Conservation (phyloP, 2,797 vertebrate species). For the Tapirus indicus region DNA sequence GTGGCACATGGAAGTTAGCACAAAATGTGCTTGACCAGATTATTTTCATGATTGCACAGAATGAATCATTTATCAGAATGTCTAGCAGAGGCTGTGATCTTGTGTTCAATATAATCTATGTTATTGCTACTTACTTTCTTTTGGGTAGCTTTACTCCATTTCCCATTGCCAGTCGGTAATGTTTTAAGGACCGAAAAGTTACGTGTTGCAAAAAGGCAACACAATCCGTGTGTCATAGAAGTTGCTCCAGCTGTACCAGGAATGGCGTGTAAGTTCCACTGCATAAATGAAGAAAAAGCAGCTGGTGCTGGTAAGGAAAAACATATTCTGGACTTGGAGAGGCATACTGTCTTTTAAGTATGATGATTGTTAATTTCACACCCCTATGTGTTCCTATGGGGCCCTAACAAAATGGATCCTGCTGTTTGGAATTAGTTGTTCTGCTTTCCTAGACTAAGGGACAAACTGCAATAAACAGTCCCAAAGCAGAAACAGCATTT, state of each 20-base stretch:
- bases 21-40: slow-evolving; percentile 60
- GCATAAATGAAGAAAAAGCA: not conserved
- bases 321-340: not conserved
- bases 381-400: not conserved
- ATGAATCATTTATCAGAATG: slow-evolving; percentile 43
- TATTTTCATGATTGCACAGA: slow-evolving; percentile 57
- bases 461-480: not conserved
- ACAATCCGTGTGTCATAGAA: not conserved
- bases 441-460: not conserved
- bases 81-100: not conserved
- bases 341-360: not conserved
- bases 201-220: not conserved
- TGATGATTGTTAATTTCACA: not conserved
- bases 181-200: not conserved
- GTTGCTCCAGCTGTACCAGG: not conserved
- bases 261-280: not conserved
- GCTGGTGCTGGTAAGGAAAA: not conserved
- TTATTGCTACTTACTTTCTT: slow-evolving; percentile 40
- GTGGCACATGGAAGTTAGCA: slow-evolving; percentile 51
- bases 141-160: slow-evolving; percentile 37
- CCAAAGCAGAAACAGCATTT: not conserved
- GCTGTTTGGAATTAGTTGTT: not conserved
- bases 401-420: not conserved
- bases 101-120: not conserved
- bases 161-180: not conserved